Evolutionary conservation across 2,797 vertebrate genomes (phyloP).

Genomic region (Pseudopleuronectes americanus): DNA sequence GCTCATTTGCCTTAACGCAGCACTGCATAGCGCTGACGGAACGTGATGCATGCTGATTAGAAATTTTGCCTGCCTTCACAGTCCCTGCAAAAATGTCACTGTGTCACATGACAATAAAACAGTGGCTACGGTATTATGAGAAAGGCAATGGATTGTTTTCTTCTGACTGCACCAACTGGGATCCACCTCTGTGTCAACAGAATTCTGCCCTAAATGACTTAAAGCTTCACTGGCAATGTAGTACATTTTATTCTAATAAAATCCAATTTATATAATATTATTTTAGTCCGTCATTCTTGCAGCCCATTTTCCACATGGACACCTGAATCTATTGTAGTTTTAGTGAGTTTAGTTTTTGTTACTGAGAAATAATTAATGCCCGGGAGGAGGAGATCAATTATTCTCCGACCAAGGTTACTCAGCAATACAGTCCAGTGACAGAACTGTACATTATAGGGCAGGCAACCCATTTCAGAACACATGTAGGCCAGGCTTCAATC

Average conservation of each 20-base stretch:
- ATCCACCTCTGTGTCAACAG: background rate
- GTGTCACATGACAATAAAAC: background rate
- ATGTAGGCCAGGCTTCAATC: background rate
- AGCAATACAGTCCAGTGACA: background rate
- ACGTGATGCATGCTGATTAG: background rate
- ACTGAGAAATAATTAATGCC: background rate
- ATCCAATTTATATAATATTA: background rate
- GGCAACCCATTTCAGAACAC: background rate
- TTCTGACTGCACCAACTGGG: background rate
- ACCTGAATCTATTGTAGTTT: background rate
- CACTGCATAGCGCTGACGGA: background rate
- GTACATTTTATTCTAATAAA: background rate
- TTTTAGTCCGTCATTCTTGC: background rate
- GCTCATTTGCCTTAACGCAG: background rate
- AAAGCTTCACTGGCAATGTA: background rate
- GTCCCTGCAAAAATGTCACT: background rate
- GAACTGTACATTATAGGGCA: background rate
- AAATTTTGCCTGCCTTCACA: background rate
- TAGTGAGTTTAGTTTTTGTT: background rate
- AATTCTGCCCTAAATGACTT: background rate
- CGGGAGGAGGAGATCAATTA: no score
- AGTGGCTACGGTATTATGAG: background rate
- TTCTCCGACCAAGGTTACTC: background rate
- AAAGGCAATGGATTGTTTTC: background rate
- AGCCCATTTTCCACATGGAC: background rate